phyloP scores from a whole-genome alignment of 2,113 vertebrate genomes.

The Bombycilla garrulus region DNA sequence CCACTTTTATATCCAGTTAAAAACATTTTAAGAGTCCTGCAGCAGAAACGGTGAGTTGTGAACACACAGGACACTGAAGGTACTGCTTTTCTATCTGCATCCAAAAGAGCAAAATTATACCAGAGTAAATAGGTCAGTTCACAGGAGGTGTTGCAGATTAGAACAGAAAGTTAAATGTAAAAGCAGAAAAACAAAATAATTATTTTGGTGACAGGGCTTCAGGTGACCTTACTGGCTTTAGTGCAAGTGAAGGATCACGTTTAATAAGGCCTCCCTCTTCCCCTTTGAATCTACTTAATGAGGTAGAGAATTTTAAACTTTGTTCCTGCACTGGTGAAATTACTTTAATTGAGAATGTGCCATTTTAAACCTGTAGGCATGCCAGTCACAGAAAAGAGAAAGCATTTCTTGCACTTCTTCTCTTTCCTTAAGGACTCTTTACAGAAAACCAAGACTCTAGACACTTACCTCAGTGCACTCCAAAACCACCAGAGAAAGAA shows the following conservation, averaged over 20 bases:
- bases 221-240: constrained; percentile 20
- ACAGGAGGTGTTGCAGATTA: not conserved
- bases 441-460: not conserved
- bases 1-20: not conserved
- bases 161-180: constrained; percentile 7
- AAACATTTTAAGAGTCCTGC: not conserved
- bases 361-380: not conserved
- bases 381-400: not conserved
- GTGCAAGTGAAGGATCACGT: constrained; percentile 2
- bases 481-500: not conserved
- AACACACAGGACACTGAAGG: not conserved
- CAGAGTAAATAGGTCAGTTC: constrained; percentile 18
- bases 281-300: constrained; percentile 22
- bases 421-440: not conserved
- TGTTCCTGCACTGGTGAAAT: not conserved
- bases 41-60: not conserved
- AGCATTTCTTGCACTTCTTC: not conserved
- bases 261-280: not conserved
- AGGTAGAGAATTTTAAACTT: not conserved
- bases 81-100: not conserved
- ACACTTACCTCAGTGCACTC: not conserved
- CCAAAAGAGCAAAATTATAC: not conserved
- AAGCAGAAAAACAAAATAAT: not conserved
- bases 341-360: constrained; percentile 12
- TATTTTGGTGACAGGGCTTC: constrained; percentile 6